A percentile compares a stretch with the other conserved stretches of the same genome.
Evolutionary conservation across 2,113 vertebrate species (phyloP).

Genomic region (Mesitornis unicolor): DNA sequence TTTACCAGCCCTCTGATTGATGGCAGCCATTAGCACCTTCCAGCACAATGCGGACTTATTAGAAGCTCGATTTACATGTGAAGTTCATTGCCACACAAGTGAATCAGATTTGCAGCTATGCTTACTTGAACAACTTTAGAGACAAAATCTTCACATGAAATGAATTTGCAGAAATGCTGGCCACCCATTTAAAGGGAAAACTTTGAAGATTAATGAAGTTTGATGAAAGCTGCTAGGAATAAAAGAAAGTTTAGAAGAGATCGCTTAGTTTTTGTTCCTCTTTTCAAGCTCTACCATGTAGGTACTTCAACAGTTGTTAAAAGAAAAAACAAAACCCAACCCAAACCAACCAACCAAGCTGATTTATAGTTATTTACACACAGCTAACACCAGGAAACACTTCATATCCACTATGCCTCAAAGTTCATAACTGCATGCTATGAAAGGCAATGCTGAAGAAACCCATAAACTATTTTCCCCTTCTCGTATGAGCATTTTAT

Average conservation of each 20-base stretch:
- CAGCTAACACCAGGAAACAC: neutral
- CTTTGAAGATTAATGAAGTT: neutral
- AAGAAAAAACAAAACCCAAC: too few species aligned
- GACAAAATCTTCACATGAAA: neutral
- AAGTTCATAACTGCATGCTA: neutral
- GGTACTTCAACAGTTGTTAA: neutral
- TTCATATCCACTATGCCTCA: neutral
- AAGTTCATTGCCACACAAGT: slow-evolving; percentile 42
- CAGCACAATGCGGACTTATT: slow-evolving; percentile 26
- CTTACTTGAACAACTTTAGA: slow-evolving; percentile 10
- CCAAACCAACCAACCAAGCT: neutral
- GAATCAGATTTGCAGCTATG: neutral
- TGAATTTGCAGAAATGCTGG: neutral
- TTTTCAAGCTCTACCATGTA: neutral
- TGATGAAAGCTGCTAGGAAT: neutral
- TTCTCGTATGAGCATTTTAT: neutral
- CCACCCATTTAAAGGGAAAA: neutral
- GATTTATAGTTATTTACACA: neutral
- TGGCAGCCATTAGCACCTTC: slow-evolving; percentile 55
- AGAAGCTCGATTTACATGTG: slow-evolving; percentile 47
- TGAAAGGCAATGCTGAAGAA: neutral
- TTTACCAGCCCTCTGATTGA: slow-evolving; percentile 60
- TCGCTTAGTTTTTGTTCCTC: neutral
- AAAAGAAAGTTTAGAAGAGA: neutral
- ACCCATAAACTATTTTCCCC: neutral